phyloP scores from a whole-genome alignment of 2,888 invertebrate species.

The Cyrtodaria siliqua region DNA sequence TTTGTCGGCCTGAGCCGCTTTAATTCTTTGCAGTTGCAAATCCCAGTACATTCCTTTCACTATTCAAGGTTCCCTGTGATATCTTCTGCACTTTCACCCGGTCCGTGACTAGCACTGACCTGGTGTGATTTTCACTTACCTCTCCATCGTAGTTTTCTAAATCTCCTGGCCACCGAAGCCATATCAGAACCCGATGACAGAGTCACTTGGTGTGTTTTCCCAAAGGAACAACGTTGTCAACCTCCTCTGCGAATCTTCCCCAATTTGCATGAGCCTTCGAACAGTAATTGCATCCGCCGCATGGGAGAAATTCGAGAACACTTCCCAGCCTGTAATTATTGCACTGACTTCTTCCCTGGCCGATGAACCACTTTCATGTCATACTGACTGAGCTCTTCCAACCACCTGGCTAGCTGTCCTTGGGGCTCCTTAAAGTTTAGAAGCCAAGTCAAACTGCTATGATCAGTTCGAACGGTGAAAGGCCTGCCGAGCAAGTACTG shows the following conservation, averaged over 20 bases:
- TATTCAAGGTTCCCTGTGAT: no score
- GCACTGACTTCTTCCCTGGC: slow-evolving; percentile 1
- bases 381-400: slow-evolving; percentile 61
- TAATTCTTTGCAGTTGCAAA: no score
- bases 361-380: slow-evolving; percentile 49
- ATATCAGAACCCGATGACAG: no score
- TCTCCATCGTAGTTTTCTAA: no score
- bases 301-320: slow-evolving; percentile 2
- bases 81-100: no score
- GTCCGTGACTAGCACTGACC: no score
- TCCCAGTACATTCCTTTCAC: no score
- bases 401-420: slow-evolving; percentile 57
- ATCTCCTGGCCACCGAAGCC: no score
- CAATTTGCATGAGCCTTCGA: slow-evolving; percentile 17
- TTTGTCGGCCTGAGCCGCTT: no score
- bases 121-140: no score
- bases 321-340: background rate
- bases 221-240: slow-evolving; percentile 15
- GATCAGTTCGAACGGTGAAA: slow-evolving; percentile 55
- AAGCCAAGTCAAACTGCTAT: slow-evolving; percentile 59
- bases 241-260: slow-evolving; percentile 12
- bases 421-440: slow-evolving; percentile 46
- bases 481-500: slow-evolving; percentile 20
- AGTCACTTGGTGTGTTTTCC: background rate
- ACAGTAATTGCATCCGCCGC: slow-evolving; percentile 39